Conservation (phyloP, 2,888 invertebrate species). For the Dysmachus trigonus region DNA sequence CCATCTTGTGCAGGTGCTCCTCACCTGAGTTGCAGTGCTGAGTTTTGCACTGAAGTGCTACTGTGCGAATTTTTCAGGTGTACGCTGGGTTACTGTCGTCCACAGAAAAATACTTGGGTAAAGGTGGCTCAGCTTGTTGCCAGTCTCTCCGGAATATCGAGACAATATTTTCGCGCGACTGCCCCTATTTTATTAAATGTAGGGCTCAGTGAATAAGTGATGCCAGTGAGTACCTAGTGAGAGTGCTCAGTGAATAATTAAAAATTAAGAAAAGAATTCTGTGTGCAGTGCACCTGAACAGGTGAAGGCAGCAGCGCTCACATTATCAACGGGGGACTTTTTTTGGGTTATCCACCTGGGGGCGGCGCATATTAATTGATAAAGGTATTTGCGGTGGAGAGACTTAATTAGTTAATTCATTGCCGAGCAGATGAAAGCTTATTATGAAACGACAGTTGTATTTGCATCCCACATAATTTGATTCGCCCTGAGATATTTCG, state of each 20-base stretch:
- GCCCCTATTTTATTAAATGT: not conserved
- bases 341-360: not conserved
- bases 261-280: not conserved
- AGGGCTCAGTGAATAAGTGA: not conserved
- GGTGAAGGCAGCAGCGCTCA: not conserved
- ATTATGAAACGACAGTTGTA: not conserved
- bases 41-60: not conserved
- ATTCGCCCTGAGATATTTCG: not conserved
- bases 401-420: constrained; percentile 21
- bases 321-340: not conserved
- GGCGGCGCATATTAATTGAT: not conserved
- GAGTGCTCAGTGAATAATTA: not conserved
- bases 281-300: not conserved
- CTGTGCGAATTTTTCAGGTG: not conserved
- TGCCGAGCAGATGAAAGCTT: constrained; percentile 16
- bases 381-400: not conserved
- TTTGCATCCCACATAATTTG: not conserved
- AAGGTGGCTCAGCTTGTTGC: not conserved
- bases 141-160: not conserved
- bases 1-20: not conserved
- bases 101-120: not conserved
- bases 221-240: not conserved
- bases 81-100: not conserved
- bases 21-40: not conserved
- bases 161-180: not conserved